phyloP scores from a whole-genome alignment of 2,113 vertebrate species.

The Corythornis vintsioides region DNA sequence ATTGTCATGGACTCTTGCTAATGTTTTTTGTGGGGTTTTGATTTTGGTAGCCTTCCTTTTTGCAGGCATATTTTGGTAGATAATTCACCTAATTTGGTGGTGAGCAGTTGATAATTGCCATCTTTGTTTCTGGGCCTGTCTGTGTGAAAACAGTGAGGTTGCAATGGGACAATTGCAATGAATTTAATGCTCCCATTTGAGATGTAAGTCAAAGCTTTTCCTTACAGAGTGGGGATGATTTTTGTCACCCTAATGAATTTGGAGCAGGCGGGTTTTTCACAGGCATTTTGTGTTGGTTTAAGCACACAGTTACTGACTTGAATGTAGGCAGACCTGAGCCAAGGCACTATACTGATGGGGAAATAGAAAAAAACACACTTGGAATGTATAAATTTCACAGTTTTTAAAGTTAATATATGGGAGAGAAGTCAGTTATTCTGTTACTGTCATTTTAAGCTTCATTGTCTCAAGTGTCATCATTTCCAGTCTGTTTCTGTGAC shows the following conservation, averaged over 20 bases:
- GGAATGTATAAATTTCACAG: neutral
- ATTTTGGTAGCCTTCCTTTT: neutral
- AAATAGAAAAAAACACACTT: neutral
- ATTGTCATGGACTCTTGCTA: neutral
- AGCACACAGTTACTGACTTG: neutral
- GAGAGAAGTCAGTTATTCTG: neutral
- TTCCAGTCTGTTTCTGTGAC: neutral
- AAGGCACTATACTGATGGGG: neutral
- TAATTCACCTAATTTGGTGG: neutral
- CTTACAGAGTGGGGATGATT: neutral
- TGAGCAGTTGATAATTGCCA: neutral
- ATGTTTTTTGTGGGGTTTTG: neutral
- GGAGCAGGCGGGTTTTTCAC: neutral
- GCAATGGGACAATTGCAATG: neutral
- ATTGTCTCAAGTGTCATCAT: neutral
- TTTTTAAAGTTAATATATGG: neutral
- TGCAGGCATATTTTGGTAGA: neutral
- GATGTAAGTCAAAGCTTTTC: neutral
- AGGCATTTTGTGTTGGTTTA: neutral
- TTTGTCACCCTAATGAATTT: neutral
- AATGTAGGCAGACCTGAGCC: neutral
- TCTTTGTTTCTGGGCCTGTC: neutral
- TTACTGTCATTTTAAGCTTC: neutral
- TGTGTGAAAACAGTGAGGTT: neutral
- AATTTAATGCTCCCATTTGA: neutral